A percentile compares a stretch with the other conserved stretches of the same genome.
Conservation (phyloP, 2,113 vertebrate genomes). For the Cromileptes altivelis region DNA sequence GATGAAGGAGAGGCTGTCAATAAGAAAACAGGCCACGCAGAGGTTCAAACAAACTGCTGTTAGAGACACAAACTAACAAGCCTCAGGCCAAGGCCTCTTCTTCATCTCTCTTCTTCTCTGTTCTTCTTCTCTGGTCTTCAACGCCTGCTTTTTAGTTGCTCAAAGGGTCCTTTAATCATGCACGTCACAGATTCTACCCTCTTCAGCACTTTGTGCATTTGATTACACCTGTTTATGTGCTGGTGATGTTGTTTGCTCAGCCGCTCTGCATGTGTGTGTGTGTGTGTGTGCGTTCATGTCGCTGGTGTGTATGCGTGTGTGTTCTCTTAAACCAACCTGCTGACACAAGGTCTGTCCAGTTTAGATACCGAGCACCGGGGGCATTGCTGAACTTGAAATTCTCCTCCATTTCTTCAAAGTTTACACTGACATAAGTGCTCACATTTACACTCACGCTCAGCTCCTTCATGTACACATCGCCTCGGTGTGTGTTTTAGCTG, state of each 20-base stretch:
- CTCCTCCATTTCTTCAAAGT: conserved; percentile 54
- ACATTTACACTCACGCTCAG: conserved; percentile 40
- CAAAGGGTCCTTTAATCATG: conserved; percentile 79
- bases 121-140: conserved; percentile 63
- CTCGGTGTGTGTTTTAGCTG: conserved; percentile 52
- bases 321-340: conserved; percentile 79
- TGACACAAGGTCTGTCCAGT: conserved; percentile 78
- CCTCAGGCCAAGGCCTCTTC: conserved; percentile 63
- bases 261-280: conserved; percentile 36
- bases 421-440: conserved; percentile 65
- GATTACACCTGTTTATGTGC: conserved; percentile 80
- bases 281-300: conserved; percentile 22
- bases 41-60: conserved; percentile 81
- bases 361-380: conserved; percentile 53
- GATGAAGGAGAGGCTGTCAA: conserved; percentile 74
- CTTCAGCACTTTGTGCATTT: conserved; percentile 81
- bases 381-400: conserved; percentile 60
- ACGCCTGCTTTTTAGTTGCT: conserved; percentile 54
- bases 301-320: conserved; percentile 44
- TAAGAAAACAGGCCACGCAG: conserved; percentile 55
- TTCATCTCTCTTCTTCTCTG: conserved; percentile 35
- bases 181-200: conserved; percentile 74
- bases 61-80: conserved; percentile 77
- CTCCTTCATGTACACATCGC: conserved; percentile 28
- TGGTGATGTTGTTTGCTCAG: conserved; percentile 79